phyloP scores from a whole-genome alignment of 2,113 vertebrate genomes.

The Campylomormyrus tamandua region DNA sequence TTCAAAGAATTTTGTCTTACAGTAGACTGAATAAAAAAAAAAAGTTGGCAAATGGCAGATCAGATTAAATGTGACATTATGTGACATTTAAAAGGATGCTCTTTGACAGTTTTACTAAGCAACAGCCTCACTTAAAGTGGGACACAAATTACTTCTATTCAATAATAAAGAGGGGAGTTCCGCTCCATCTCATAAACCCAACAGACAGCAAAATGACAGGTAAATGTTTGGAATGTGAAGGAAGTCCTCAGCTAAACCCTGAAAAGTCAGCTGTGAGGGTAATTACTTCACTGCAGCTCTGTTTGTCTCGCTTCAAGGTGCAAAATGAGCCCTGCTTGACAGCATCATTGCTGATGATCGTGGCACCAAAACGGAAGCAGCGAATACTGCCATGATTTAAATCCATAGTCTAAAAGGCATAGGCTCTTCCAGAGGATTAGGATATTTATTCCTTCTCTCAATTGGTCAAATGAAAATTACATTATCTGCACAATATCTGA shows the following conservation, averaged over 20 bases:
- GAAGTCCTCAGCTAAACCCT: slow-evolving; percentile 2
- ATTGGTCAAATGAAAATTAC: background rate
- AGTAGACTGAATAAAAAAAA: background rate
- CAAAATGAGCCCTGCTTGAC: background rate
- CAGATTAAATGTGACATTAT: background rate
- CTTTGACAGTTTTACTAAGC: background rate
- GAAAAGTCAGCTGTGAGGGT: slow-evolving; percentile 20
- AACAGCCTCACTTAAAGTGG: background rate
- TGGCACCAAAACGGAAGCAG: background rate
- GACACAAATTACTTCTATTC: background rate
- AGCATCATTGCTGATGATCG: background rate
- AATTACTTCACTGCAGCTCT: background rate
- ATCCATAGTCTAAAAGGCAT: background rate
- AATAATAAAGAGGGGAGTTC: slow-evolving; percentile 16
- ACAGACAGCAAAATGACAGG: background rate
- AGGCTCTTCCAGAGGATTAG: background rate
- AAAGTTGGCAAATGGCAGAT: background rate
- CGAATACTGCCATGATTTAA: background rate
- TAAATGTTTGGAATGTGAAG: background rate
- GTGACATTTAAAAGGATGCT: background rate
- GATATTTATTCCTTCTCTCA: background rate
- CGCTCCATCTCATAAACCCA: background rate
- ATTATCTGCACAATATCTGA: background rate
- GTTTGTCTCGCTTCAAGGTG: background rate
- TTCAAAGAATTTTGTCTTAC: background rate